Base-by-base conservation (phyloP, 2,113 vertebrate species). In the Notiomystis cincta region DNA sequence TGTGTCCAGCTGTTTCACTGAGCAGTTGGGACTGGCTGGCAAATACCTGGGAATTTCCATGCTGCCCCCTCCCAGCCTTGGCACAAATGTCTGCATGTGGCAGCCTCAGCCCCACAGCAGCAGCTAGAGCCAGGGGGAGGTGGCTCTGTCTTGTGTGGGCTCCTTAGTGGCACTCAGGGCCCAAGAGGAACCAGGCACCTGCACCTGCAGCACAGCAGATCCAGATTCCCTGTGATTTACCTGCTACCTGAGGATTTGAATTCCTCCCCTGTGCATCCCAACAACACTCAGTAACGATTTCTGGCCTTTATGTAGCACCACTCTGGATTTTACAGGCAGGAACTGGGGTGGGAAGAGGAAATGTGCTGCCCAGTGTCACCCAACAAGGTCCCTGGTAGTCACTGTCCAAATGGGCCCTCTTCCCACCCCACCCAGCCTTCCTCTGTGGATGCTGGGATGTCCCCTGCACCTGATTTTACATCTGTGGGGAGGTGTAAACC, bases 161-260 rank as follows among this genome's bases (percentile, higher is more conserved):
- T 91, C 15, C 58, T 64, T 0, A 2, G 35, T 13, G n/a, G 27
- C 65, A 44, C 15, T 44, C 1, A 1, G 23, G 44, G 27, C 15
- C 37, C 1, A 1, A 38, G 42, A 35, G 7, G 69, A 28, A 7
- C 0, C 15, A 65, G 10, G 15, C 4, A 7, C 40, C 6, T 0
- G 2, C 8, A 10, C 15, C 30, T 1, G 0, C 48, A 44, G 24
- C 18, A 58, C 38, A 12, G 42, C 30, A 62, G 18, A 8, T 35
- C 24, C 35, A 53, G 38, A 5, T 40, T 2, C 28, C 28, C 67
- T 0, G 0, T 0, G 0, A 33, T 75, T 50, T 20, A 15, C 37
- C 21, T 81, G 33, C 66, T 62, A 23, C 57, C 58, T 2, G 0
- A 69, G 64, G 15, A 5, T 42, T 15, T 44, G 30, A 10, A 2